A percentile compares a stretch with the other conserved stretches of the same genome.
Conservation (phyloP, 2,888 invertebrate species). For the Aspidapion aeneum region DNA sequence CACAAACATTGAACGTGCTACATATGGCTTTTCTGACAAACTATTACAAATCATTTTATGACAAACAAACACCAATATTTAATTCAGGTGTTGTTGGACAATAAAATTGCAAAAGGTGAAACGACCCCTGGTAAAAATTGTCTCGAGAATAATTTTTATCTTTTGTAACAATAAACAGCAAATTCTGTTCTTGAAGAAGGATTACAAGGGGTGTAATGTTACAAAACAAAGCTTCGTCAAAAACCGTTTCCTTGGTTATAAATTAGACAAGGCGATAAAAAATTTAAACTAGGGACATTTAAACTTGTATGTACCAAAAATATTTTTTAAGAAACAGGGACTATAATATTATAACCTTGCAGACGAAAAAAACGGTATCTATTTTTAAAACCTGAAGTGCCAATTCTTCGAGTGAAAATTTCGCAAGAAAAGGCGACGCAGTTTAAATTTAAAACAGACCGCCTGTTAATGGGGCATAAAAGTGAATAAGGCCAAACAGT, state of each 20-base stretch:
- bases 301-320: no score
- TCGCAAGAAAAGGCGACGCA: neutral
- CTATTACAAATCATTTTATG: neutral
- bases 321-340: no score
- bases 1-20: neutral
- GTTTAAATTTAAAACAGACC: neutral
- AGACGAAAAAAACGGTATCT: neutral
- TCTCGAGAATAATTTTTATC: no score
- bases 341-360: neutral
- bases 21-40: neutral
- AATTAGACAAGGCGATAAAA: no score
- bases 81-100: neutral
- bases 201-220: no score
- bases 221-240: no score
- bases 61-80: neutral
- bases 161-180: no score
- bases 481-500: neutral
- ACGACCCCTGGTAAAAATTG: no score
- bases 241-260: no score
- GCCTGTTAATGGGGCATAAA: neutral
- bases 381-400: neutral
- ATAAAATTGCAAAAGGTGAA: neutral
- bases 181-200: no score
- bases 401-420: neutral
- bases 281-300: no score